Conservation (phyloP, 2,888 invertebrate genomes). For the Oxytorus armatus region DNA sequence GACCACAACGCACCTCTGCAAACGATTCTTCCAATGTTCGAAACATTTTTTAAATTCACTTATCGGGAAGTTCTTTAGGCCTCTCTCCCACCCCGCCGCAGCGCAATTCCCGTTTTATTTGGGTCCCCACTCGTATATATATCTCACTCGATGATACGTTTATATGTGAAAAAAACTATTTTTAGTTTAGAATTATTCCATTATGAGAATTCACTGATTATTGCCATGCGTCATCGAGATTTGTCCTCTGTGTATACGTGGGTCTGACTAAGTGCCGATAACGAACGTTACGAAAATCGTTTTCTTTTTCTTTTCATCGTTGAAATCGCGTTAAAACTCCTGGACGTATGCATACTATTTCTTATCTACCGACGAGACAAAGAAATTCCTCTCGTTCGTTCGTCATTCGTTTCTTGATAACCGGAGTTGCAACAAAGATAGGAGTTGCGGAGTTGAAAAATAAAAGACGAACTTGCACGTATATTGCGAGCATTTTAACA, state of each 20-base stretch:
- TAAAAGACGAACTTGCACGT: no score
- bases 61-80: no score
- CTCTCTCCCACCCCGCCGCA: no score
- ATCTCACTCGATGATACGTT: not conserved
- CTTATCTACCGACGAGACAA: conserved; percentile 58
- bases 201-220: conserved; percentile 30
- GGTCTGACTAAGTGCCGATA: conserved; percentile 58
- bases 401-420: not conserved
- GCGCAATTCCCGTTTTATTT: no score
- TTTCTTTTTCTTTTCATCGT: conserved; percentile 51
- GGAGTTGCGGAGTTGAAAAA: not conserved
- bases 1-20: no score
- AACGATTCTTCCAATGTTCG: no score
- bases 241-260: conserved; percentile 7
- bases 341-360: conserved; percentile 46
- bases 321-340: conserved; percentile 63
- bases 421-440: not conserved
- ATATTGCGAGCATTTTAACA: no score
- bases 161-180: conserved; percentile 1
- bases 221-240: conserved; percentile 30
- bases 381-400: conserved; percentile 6
- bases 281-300: conserved; percentile 16
- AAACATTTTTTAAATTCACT: no score
- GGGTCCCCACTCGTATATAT: no score
- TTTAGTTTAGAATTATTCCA: conserved; percentile 22